phyloP scores from a whole-genome alignment of 2,113 vertebrate species.

The Polypterus senegalus region DNA sequence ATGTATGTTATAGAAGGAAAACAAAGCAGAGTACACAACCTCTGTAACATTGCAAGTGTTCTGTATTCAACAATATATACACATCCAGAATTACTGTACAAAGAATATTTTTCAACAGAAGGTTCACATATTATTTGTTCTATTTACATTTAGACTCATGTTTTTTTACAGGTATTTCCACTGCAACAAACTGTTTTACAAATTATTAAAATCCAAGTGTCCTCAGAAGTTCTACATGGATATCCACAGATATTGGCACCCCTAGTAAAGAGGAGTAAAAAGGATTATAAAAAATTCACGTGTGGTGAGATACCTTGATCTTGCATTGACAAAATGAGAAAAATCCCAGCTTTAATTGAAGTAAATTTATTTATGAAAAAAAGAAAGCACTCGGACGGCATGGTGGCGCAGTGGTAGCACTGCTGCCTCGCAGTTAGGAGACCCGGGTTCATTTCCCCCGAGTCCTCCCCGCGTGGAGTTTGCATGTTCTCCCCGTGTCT shows the following conservation, averaged over 20 bases:
- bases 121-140: neutral
- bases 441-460: no score
- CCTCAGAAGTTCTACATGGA: neutral
- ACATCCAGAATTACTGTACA: constrained; percentile 4
- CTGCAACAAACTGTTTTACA: neutral
- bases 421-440: no score
- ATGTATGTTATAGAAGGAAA: neutral
- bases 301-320: no score
- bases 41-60: neutral
- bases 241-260: neutral
- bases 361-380: no score
- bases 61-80: constrained; percentile 2
- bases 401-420: no score
- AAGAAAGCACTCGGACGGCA: no score
- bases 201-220: neutral
- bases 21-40: neutral
- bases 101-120: neutral
- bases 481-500: no score
- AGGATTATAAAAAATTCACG: no score
- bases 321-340: no score
- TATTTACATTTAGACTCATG: neutral
- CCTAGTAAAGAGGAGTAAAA: neutral
- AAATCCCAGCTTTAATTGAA: no score
- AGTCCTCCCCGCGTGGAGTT: no score
- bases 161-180: no score